A percentile compares a stretch with the other conserved stretches of the same genome.
Conservation (phyloP, 2,113 vertebrate species). For the Semicossyphus pulcher region DNA sequence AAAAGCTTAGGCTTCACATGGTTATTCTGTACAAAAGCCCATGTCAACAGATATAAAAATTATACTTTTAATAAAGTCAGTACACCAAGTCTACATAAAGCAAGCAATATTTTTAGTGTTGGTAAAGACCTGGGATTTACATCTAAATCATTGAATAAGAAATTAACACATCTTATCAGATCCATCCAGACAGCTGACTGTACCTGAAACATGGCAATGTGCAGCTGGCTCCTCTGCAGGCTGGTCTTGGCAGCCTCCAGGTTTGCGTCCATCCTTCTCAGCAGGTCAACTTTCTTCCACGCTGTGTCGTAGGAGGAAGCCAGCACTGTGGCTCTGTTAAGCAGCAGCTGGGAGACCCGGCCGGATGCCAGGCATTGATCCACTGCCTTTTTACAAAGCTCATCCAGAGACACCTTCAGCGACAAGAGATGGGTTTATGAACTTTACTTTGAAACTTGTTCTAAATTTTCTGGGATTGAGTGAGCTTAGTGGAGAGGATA, state of each 20-base stretch:
- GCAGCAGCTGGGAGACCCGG: slow-evolving; percentile 90
- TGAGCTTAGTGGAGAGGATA: no score
- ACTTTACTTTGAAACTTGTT: no score
- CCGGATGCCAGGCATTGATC: slow-evolving; percentile 93
- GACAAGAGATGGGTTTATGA: not conserved
- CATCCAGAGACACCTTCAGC: slow-evolving; percentile 90
- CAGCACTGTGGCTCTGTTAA: slow-evolving; percentile 94
- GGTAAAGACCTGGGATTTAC: no score
- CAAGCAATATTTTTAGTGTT: no score
- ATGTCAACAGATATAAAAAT: not conserved
- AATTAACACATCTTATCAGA: not conserved
- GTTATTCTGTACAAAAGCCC: no score
- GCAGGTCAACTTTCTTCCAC: slow-evolving; percentile 96
- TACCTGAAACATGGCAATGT: slow-evolving; percentile 98
- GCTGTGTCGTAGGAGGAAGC: slow-evolving; percentile 95
- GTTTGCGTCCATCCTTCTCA: slow-evolving; percentile 91
- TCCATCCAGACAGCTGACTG: no score
- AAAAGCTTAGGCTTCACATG: no score
- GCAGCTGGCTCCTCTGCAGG: slow-evolving; percentile 93
- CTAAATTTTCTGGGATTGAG: no score
- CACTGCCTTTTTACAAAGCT: slow-evolving; percentile 95
- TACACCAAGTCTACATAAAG: not conserved
- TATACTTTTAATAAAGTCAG: not conserved
- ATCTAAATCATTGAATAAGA: no score
- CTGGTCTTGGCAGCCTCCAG: slow-evolving; percentile 94